These are phyloP conservation scores for Pentamera pediparva DNA, from an alignment of 53 echinoderm and acorn worm genomes.

Conservation along the genomic window DNA sequence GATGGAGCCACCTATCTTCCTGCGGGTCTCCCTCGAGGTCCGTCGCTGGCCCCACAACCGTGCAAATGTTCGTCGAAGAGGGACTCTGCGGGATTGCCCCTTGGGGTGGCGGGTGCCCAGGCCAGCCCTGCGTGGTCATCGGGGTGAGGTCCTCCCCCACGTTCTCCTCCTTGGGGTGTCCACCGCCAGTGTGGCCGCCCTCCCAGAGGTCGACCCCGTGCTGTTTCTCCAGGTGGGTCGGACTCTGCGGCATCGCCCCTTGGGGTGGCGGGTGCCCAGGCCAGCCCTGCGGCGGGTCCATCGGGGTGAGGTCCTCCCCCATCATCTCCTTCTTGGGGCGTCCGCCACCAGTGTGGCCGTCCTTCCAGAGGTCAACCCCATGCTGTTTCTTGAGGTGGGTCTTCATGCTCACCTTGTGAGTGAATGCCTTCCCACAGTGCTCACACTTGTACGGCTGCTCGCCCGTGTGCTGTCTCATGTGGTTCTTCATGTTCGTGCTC, in stretches of 20 bases:
- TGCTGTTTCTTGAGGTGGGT: conserved; percentile 85
- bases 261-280: too few species aligned
- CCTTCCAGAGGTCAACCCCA: conserved; percentile 83
- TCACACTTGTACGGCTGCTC: conserved; percentile 77
- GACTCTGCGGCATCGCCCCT: too few species aligned
- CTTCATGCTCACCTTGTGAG: conserved; percentile 90
- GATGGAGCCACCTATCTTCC: too few species aligned
- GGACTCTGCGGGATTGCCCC: too few species aligned
- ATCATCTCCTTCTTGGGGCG: neutral
- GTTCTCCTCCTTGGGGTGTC: conserved; percentile 1
- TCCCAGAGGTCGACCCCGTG: conserved; percentile 90
- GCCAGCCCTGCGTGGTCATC: too few species aligned
- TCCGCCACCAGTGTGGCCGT: conserved; percentile 23
- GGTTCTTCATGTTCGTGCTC: conserved; percentile 63
- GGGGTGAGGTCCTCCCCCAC: neutral
- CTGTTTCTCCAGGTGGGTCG: conserved; percentile 76
- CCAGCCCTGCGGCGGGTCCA: too few species aligned
- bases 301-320: too few species aligned
- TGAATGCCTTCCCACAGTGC: conserved; percentile 59
- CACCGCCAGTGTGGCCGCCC: conserved; percentile 26
- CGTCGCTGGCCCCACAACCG: too few species aligned
- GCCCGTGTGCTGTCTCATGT: conserved; percentile 81
- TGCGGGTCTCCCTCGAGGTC: too few species aligned
- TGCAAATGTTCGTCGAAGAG: too few species aligned
- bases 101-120: too few species aligned